phyloP scores from a whole-genome alignment of 2,888 invertebrate genomes.

The Pelosia muscerda region DNA sequence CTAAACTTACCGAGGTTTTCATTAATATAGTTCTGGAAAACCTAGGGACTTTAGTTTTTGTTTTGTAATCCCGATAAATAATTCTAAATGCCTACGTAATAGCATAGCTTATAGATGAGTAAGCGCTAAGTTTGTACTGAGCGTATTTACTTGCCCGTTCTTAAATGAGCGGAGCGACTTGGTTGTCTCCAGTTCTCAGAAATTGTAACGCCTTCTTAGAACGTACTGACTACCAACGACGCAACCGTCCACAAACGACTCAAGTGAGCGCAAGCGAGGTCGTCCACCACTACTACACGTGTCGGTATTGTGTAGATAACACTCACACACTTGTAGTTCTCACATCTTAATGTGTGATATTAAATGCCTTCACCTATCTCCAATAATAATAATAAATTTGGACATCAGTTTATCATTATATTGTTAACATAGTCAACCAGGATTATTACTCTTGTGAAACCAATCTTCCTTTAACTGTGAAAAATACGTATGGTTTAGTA shows the following conservation, averaged over 20 bases:
- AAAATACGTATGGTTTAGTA: neutral
- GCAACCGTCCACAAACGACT: constrained; percentile 75
- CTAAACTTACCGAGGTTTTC: neutral
- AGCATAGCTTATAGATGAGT: constrained; percentile 43
- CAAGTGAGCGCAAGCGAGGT: constrained; percentile 83
- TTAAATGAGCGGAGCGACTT: constrained; percentile 75
- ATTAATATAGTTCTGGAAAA: neutral
- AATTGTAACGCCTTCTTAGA: constrained; percentile 87
- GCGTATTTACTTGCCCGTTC: constrained; percentile 79
- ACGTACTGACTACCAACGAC: constrained; percentile 80
- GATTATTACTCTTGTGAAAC: neutral
- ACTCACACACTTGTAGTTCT: constrained; percentile 59
- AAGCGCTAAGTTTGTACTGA: constrained; percentile 74
- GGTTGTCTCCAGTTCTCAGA: constrained; percentile 85
- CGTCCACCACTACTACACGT: constrained; percentile 71
- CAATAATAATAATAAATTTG: constrained; percentile 1
- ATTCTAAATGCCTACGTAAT: constrained; percentile 38
- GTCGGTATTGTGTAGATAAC: constrained; percentile 66
- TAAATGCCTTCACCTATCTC: constrained; percentile 46
- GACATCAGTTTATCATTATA: neutral
- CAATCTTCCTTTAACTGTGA: neutral
- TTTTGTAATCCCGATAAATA: constrained; percentile 29
- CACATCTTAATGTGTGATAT: constrained; percentile 52
- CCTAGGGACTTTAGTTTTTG: neutral
- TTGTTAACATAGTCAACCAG: neutral